Evolutionary conservation across 1,140 invertebrate species (phyloP), one percentile per base, ranked within the genome.

Genomic region (Papilio machaon): DNA sequence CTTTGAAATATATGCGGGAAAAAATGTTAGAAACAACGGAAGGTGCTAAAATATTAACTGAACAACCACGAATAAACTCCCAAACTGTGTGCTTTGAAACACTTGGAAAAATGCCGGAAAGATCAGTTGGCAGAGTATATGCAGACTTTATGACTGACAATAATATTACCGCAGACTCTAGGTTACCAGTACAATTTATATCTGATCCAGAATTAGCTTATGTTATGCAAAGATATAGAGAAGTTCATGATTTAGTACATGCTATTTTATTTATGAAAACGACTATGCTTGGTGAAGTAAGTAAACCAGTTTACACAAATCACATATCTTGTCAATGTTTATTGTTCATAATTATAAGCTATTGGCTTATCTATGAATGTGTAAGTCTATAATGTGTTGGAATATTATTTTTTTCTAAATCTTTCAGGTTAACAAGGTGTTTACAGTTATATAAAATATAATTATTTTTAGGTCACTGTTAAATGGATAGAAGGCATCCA

Each of bases 401-500:
- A 49, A 49, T 49, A 49, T 49, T 49, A 49, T 13, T 49, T 15
- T 49, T 49, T 49, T 49, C 4, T 49, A 49, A 13, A 2, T 4
- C 11, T 49, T 49, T 49, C 47, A 15, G 1, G 11, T 49, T 79
- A 54, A 73, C 58, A 70, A 13, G 7, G 64, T 67, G 13, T 49
- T 38, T 15, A 52, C 60, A 60, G 49, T 81, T 46, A 64, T 46
- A 80, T 52, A 58, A 76, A 60, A 70, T 74, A 81, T 75, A 43
- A 9, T 73, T 78, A 64, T 83, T 86, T 87, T 73, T 97, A 99
- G 96, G 98, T 99, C 19, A 96, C 97, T 9, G 97, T 99, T 7
- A 99, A 99, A 95, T 99, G 99, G 98, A 96, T 99, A 79, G 99
- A 99, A 96, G 99, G 97, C 9, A 96, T 99, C 73, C 98, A 99